Percentiles rank a stretch among this genome's conserved stretches.
Evolutionary conservation across 2,888 invertebrate genomes (phyloP).

Genomic region (Barypeithes pellucidus): DNA sequence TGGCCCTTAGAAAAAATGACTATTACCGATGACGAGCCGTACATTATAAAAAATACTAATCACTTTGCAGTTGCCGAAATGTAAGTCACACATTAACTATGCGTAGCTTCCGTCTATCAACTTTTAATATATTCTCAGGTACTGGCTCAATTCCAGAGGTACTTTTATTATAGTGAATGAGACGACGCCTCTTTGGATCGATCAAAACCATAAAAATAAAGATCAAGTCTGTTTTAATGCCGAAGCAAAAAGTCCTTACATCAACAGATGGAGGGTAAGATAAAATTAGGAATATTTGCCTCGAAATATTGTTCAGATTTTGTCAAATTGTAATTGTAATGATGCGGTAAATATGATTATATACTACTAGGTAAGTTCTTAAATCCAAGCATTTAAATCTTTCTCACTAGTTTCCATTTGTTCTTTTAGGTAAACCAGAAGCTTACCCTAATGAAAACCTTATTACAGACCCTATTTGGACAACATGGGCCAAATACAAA

Average conservation of each 20-base stretch:
- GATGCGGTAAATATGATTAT: no score
- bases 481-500: slow-evolving; percentile 88
- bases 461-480: slow-evolving; percentile 89
- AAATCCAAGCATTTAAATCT: not conserved
- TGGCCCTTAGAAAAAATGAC: slow-evolving; percentile 78
- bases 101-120: no score
- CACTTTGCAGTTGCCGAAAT: slow-evolving; percentile 77
- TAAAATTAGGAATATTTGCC: no score
- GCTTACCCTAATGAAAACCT: slow-evolving; percentile 78
- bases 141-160: slow-evolving; percentile 86
- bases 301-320: no score
- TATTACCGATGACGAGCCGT: slow-evolving; percentile 72
- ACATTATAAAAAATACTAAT: slow-evolving; percentile 74
- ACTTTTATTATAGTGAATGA: slow-evolving; percentile 78
- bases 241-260: slow-evolving; percentile 64
- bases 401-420: not conserved
- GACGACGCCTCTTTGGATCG: slow-evolving; percentile 80
- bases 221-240: slow-evolving; percentile 44
- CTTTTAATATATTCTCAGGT: no score
- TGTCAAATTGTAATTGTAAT: no score
- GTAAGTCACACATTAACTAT: no score
- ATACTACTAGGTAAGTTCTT: no score
- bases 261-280: slow-evolving; percentile 42
- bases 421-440: slow-evolving; percentile 38
- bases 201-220: slow-evolving; percentile 74